phyloP scores from a whole-genome alignment of 2,113 vertebrate genomes.

The Montifringilla adamsi region DNA sequence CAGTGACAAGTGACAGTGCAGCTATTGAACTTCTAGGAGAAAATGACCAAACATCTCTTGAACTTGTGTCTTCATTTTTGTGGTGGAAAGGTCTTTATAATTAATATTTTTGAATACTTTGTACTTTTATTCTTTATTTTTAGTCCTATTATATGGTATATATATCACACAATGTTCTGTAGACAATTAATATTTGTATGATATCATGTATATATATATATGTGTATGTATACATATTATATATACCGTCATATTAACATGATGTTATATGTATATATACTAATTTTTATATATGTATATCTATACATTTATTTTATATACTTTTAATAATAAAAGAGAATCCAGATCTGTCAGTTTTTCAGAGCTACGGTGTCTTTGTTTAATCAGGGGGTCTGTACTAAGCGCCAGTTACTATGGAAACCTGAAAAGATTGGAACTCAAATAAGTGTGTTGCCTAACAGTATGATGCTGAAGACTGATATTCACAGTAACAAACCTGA shows the following conservation, averaged over 20 bases:
- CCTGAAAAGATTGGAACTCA: constrained; percentile 8
- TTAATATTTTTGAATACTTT: not conserved
- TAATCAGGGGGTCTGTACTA: constrained; percentile 30
- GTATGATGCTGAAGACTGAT: not conserved
- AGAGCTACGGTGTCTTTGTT: not conserved
- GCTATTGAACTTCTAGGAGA: not conserved
- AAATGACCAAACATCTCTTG: not conserved
- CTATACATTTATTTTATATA: not conserved
- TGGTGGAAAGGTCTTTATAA: not conserved
- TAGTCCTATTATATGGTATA: not conserved
- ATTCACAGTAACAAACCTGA: not conserved
- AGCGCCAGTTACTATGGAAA: constrained; percentile 59
- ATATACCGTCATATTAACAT: not conserved
- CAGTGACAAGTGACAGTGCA: not conserved
- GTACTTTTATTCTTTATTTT: not conserved
- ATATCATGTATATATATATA: not conserved
- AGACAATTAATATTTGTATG: not conserved
- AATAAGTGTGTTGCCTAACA: constrained; percentile 21
- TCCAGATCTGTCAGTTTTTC: not conserved
- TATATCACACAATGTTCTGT: not conserved
- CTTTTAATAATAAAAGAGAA: not conserved
- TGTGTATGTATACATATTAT: not conserved
- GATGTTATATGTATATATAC: not conserved
- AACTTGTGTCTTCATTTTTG: not conserved
- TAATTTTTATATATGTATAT: not conserved